Evolutionary conservation across 1,140 invertebrate species (phyloP).

Genomic region (Venturia canescens): DNA sequence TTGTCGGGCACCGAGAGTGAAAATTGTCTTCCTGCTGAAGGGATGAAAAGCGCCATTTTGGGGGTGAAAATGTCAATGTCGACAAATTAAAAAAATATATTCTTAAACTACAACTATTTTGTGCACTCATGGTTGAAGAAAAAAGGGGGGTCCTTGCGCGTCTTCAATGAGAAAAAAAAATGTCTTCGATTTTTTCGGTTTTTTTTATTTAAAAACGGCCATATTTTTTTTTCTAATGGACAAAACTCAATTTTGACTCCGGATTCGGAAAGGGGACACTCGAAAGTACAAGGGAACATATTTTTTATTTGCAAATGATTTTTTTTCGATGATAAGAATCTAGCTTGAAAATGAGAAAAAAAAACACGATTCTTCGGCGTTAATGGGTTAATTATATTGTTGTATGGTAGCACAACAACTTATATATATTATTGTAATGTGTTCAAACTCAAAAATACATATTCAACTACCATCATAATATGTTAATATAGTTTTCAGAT

Average conservation of each 20-base stretch:
- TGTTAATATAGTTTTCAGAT: no score
- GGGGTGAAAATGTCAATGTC: background rate
- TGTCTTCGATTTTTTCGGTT: background rate
- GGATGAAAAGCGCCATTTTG: background rate
- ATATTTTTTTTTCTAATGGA: slow-evolving; percentile 6
- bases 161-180: slow-evolving; percentile 12
- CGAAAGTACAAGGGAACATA: background rate
- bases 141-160: background rate
- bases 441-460: no score
- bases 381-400: no score
- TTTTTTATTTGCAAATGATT: background rate
- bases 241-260: background rate
- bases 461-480: no score
- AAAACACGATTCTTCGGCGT: no score
- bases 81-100: slow-evolving; percentile 1
- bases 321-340: background rate
- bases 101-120: slow-evolving; percentile 1
- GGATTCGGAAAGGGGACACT: no score
- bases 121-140: slow-evolving; percentile 5
- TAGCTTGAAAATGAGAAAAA: background rate
- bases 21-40: no score
- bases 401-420: no score
- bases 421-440: no score
- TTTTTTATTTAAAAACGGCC: slow-evolving; percentile 2
- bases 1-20: no score